Conservation (phyloP, 2,113 vertebrate genomes). For the Poeciliopsis turrubarensis region DNA sequence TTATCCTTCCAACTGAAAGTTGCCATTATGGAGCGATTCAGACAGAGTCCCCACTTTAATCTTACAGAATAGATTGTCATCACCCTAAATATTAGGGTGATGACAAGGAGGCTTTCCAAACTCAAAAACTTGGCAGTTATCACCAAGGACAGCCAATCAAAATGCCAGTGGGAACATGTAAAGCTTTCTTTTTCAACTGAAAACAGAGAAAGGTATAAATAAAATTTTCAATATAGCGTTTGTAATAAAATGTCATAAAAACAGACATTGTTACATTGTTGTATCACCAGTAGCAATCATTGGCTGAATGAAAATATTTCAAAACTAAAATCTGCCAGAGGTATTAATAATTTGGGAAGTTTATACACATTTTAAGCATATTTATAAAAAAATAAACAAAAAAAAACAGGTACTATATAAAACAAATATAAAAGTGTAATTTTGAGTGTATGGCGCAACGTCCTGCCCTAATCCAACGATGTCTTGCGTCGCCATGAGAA, state of each 20-base stretch:
- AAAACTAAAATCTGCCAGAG: background rate
- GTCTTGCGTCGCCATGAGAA: conserved; percentile 50
- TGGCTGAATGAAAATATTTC: background rate
- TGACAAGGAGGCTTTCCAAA: background rate
- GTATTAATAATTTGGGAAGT: background rate
- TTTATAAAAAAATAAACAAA: background rate
- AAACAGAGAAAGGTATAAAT: too few species aligned
- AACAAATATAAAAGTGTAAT: background rate
- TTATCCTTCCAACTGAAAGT: background rate
- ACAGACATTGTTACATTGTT: too few species aligned
- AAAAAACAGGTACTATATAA: background rate
- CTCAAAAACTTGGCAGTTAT: background rate
- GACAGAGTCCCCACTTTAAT: background rate
- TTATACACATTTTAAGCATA: background rate
- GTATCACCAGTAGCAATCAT: background rate
- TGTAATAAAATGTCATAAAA: too few species aligned
- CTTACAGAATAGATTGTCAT: too few species aligned
- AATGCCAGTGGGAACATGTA: background rate
- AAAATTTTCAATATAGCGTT: too few species aligned
- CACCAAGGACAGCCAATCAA: too few species aligned
- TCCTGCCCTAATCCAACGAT: background rate
- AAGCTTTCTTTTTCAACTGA: too few species aligned
- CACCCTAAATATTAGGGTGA: background rate
- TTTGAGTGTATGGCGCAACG: background rate
- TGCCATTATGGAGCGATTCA: background rate